Conservation (phyloP, 2,888 invertebrate genomes). For the Lycocerus yunnanus region DNA sequence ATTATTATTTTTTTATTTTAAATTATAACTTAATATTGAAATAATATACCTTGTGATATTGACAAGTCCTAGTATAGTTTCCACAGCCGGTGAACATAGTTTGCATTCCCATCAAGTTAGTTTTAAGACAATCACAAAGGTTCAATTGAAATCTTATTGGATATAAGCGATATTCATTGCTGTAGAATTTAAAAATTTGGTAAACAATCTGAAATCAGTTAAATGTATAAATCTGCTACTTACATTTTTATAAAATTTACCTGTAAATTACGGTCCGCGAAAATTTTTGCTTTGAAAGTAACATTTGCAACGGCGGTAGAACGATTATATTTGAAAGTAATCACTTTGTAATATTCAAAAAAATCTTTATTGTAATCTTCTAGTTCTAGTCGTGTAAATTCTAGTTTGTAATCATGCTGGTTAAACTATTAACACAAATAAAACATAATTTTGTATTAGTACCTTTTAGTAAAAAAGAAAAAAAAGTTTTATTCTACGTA, state of each 20-base stretch:
- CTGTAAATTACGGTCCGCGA: too few species aligned
- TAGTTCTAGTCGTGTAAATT: background rate
- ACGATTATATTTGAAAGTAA: background rate
- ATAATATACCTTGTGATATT: background rate
- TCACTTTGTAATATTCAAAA: background rate
- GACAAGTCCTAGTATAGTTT: background rate
- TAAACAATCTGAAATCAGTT: background rate
- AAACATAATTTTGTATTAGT: too few species aligned
- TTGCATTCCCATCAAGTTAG: background rate
- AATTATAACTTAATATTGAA: too few species aligned
- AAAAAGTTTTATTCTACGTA: too few species aligned
- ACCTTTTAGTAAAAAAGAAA: too few species aligned
- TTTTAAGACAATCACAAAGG: background rate
- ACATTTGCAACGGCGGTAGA: background rate
- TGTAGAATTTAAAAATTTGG: background rate
- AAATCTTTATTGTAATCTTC: background rate
- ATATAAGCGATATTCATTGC: background rate
- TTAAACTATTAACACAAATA: too few species aligned
- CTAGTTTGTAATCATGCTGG: background rate
- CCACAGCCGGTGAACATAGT: background rate
- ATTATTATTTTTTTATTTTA: too few species aligned
- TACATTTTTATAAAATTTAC: too few species aligned
- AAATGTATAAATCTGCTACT: background rate
- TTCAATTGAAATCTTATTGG: background rate
- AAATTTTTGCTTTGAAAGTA: background rate